Evolutionary conservation across 2,888 invertebrate genomes (phyloP), one percentile per base, ranked within the genome.

Genomic region (Sinohyriopsis cumingii): DNA sequence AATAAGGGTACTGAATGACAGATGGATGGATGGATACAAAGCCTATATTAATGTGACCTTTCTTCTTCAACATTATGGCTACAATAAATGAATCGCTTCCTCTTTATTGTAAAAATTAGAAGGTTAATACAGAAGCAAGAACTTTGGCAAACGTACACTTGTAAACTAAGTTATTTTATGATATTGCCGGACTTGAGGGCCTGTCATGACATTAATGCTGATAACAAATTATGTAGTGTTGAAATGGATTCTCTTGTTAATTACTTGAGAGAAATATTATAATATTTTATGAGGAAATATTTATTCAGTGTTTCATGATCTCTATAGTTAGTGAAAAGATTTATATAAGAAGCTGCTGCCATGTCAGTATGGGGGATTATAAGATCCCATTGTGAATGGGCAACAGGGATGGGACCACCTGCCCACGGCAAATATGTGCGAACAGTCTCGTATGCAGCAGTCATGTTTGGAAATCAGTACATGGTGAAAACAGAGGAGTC

Each of bases 351-450:
- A 22, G 65, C 53, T 56, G 63, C 7, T 72, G 75, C 55, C 33
- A 56, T 22, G 79, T 73, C 33, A 45, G 59, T n/a, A 28, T 73
- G 65, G 75, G 78, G 9, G 28, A 59, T 80, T 24, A 5, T 28
- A 56, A 76, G 77, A 63, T 33, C 67, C 15, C 81, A 79, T 64
- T 79, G 75, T 77, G 79, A 81, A 67, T 81, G 81, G 77, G 74
- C 69, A 7, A 79, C 73, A 55, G 79, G 79, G 22, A 73, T 73
- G 73, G 79, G 81, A 12, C 81, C 81, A 25, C 25, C 55, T 62
- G 77, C 70, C 20, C 74, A 78, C 57, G 79, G 78, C 57, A 78
- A 81, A 63, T 78, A 81, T 71, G 70, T 79, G 5, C 57, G 64
- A 3, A 28, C 65, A 33, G 65, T 74, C 7, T 25, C 79, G 18